A percentile compares a stretch with the other conserved stretches of the same genome.
These are phyloP conservation scores for Halictus rubicundus DNA, from an alignment of 1,140 invertebrate species.

Conservation along the genomic window DNA sequence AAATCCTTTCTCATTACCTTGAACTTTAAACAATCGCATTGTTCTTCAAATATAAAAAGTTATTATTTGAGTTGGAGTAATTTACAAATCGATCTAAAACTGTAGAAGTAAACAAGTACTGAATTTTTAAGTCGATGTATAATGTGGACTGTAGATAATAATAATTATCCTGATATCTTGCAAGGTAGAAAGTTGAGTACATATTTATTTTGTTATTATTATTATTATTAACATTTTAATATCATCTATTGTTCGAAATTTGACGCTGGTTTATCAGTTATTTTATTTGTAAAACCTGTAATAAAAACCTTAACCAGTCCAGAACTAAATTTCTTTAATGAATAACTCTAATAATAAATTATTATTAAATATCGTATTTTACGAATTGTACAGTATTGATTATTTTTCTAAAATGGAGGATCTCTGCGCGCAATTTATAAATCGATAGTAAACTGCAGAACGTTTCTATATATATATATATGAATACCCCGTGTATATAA, in stretches of 20 bases:
- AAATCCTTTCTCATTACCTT: background rate
- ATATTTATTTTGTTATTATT: background rate
- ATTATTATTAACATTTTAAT: background rate
- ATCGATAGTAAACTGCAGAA: background rate
- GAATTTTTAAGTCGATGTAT: background rate
- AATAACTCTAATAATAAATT: background rate
- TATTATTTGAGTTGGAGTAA: background rate
- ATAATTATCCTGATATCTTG: background rate
- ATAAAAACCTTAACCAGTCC: background rate
- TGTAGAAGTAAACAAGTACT: too few species aligned
- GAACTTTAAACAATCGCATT: background rate
- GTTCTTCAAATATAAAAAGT: too few species aligned
- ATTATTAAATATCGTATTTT: slow-evolving; percentile 3
- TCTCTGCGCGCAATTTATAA: background rate
- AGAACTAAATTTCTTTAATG: background rate
- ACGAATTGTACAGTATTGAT: background rate
- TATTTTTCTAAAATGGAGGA: background rate
- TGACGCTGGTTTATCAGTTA: too few species aligned
- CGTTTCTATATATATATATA: background rate
- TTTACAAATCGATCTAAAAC: too few species aligned
- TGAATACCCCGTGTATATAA: background rate
- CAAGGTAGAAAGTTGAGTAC: background rate
- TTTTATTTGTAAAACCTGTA: too few species aligned
- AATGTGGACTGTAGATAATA: background rate
- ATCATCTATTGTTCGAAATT: background rate